A percentile compares a stretch with the other conserved stretches of the same genome.
These are phyloP conservation scores for Pterois miles DNA, from an alignment of 2,797 vertebrate genomes.

Conservation along the genomic window DNA sequence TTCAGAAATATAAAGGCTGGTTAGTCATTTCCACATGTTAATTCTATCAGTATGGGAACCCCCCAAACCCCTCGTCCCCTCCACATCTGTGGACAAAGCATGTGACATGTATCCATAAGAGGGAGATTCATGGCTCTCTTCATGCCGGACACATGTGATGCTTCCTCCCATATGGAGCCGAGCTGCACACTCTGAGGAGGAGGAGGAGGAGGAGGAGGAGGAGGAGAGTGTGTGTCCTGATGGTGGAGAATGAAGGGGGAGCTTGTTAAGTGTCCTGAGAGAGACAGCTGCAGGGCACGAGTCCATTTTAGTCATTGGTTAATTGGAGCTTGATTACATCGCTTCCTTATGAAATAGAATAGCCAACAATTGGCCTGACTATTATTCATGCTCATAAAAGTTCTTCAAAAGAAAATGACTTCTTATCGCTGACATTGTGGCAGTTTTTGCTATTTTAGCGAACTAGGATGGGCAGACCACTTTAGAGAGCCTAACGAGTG, in stretches of 20 bases:
- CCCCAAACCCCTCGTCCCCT: slow-evolving; percentile 30
- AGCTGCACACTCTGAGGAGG: slow-evolving; percentile 47
- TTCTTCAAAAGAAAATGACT: slow-evolving; percentile 79
- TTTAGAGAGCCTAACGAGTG: slow-evolving; percentile 51
- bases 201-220: background rate
- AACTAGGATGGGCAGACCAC: slow-evolving; percentile 36
- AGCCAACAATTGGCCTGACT: slow-evolving; percentile 74
- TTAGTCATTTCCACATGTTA: slow-evolving; percentile 83
- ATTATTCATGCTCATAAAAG: slow-evolving; percentile 75
- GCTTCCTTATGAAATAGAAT: slow-evolving; percentile 72
- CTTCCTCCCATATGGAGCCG: slow-evolving; percentile 65
- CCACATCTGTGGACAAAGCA: slow-evolving; percentile 74
- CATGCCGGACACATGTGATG: slow-evolving; percentile 76
- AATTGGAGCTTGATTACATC: slow-evolving; percentile 82
- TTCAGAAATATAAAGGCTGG: slow-evolving; percentile 73
- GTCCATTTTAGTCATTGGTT: slow-evolving; percentile 80
- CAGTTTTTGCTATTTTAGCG: slow-evolving; percentile 64
- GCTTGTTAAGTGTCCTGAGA: slow-evolving; percentile 65
- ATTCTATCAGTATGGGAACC: slow-evolving; percentile 81
- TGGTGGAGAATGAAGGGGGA: slow-evolving; percentile 26
- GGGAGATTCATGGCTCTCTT: slow-evolving; percentile 75
- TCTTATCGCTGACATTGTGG: slow-evolving; percentile 68
- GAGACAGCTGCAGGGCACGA: slow-evolving; percentile 68
- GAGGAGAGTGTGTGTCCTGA: slow-evolving; percentile 37
- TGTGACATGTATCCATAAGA: slow-evolving; percentile 79